Evolutionary conservation across 2,888 invertebrate genomes (phyloP), one percentile per base, ranked within the genome.

Genomic region (Sympetrum striolatum): DNA sequence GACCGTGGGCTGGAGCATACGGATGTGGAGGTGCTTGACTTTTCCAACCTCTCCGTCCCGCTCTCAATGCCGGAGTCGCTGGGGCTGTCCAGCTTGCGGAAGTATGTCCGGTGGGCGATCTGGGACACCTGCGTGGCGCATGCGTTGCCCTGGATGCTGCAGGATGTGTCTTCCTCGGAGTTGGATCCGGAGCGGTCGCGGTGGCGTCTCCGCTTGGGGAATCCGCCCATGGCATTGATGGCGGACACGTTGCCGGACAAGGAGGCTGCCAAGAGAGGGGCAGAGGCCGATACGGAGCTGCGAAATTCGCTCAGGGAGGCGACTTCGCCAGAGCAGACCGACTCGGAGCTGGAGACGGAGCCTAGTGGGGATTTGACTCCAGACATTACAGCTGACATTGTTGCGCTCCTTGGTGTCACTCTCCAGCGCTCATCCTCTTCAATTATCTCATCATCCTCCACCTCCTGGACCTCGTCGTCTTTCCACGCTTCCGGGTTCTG

Each of bases 21-120:
- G 22, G 96, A 96, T 37, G 98, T 96, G 6, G 96, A 96, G 0
- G 95, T 95, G 91, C 95, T 95, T 91, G 94, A 94, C 93, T 97
- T 96, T 93, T 98, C 98, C 91, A 97, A 96, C 93, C 97, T 97
- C 93, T 98, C 98, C 91, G 98, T 98, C 64, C 98, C 98, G 14
- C 98, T 97, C 93, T 98, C 98, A 93, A 98, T 98, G 86, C 98
- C 98, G 90, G 98, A 98, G 94, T 98, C 98, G 92, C 97, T 98
- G 48, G 98, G 98, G 18, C 98, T 98, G 93, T 98, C 98, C 90
- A 98, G 95, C 93, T 98, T 98, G 92, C 98, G 96, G 92, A 93
- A 92, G 91, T 92, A 92, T 91, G 97, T 96, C 91, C 96, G 96
- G 91, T 94, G 94, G 94, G 94, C 18, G 58, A 93, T 93, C 0